Evolutionary conservation across 2,113 vertebrate species (phyloP), one percentile per base, ranked within the genome.

Genomic region (Nestor notabilis): DNA sequence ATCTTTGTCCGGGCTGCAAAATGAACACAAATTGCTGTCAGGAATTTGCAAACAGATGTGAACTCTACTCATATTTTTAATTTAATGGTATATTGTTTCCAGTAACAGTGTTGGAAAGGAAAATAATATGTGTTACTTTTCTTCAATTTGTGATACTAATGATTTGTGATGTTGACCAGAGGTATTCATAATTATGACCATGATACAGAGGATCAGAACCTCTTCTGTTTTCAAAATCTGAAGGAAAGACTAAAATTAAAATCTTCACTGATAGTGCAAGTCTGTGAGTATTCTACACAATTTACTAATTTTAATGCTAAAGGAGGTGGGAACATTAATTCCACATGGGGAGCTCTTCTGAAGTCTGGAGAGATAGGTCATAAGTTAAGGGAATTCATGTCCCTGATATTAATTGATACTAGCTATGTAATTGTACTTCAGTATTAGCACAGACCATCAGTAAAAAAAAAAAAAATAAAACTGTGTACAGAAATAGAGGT

Each of bases 1-100:
- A 99, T 12, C 79, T 98, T 94, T 99, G 98, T 39, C 99, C 99
- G 95, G 90, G 96, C 99, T 99, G 93, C 11, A 89, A 53, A 76
- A 84, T 12, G 44, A 70, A 49, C 17, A 74, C 64, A 83, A 39
- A 16, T 39, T 66, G 17, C 37, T 71, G 33, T 79, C 29, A 88
- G 5, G 37, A 18, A 27, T 23, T n/a, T 49, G 13, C 6, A 75
- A 55, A 64, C 18, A 61, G 11, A 3, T 66, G 28, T 15, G 35
- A 87, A 6, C 1, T 29, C 75, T 47, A 68, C 25, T 9, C 4
- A 11, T 50, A 46, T 56, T 52, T 63, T 64, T 35, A 60, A 23
- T 70, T 55, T 25, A 37, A 50, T n/a, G 7, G 5, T 69, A 7
- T 39, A 49, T 24, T 27, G 1, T 17, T 84, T 49, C 35, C 17